phyloP scores from a whole-genome alignment of 23 tunicate species.

The Phallusia fumigata region DNA sequence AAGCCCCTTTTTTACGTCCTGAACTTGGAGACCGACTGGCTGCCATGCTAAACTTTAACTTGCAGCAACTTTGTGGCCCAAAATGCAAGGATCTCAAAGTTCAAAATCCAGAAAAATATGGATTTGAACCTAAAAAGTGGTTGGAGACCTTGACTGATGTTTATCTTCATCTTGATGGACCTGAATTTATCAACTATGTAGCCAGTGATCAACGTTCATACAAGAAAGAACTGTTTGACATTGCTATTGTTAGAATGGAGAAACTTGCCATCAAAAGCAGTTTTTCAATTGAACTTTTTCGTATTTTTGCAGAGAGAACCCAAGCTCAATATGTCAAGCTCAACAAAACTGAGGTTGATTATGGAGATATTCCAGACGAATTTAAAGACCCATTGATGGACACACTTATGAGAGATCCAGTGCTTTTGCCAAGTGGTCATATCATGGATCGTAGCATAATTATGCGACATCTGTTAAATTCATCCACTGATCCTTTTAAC shows the following conservation, averaged over 20 bases:
- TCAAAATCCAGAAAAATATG: constrained; percentile 83
- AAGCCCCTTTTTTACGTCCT: constrained; percentile 88
- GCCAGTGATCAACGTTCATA: constrained; percentile 92
- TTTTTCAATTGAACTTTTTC: constrained; percentile 56
- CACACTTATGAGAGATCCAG: constrained; percentile 92
- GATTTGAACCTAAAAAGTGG: constrained; percentile 87
- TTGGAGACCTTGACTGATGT: constrained; percentile 70
- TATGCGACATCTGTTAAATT: constrained; percentile 77
- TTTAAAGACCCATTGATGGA: constrained; percentile 96
- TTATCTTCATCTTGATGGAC: constrained; percentile 81
- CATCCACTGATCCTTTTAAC: constrained; percentile 95
- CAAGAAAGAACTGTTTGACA: constrained; percentile 60
- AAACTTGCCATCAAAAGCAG: constrained; percentile 60
- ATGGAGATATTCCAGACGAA: constrained; percentile 88
- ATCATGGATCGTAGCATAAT: constrained; percentile 92
- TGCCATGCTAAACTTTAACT: constrained; percentile 91
- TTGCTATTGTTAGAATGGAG: constrained; percentile 62
- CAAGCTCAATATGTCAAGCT: constrained; percentile 48
- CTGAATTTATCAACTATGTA: constrained; percentile 69
- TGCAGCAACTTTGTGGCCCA: constrained; percentile 92
- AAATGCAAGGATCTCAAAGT: constrained; percentile 86
- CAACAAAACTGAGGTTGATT: constrained; percentile 63
- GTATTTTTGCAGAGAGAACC: constrained; percentile 45
- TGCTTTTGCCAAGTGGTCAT: constrained; percentile 86
- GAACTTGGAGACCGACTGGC: constrained; percentile 93